Base-by-base conservation (phyloP, 2,888 invertebrate genomes). In the Tinea pellionella region DNA sequence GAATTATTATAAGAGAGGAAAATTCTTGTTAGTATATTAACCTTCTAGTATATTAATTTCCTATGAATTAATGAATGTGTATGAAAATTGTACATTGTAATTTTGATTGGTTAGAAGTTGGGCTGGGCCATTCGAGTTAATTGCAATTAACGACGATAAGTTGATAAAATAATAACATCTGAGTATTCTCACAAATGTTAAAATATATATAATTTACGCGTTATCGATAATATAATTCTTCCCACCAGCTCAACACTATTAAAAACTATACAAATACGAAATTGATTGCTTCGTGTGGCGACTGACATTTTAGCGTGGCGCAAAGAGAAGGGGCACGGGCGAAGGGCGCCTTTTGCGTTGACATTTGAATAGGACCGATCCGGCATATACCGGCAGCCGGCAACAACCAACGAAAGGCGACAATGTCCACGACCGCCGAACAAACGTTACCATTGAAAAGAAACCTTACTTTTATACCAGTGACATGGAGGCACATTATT, bases 281-380 rank as follows among this genome's bases (percentile, higher is more conserved):
- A 87, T 85, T 87, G 87, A 87, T 87, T 86, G 81, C 85, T 78
- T 80, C 82, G 83, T 82, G 80, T 80, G 80, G 77, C 81, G 76
- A 83, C 75, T 83, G 85, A 86, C 85, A 86, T 85, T 86, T 85
- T 77, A 83, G 85, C 77, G 77, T 74, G 72, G 53, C 43, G 43
- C 63, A 59, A 59, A 29, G 64, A 62, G 59, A 67, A 56, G 47
- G 29, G 56, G 64, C 67, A 68, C 71, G 68, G 69, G 69, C 19
- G 51, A 15, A 11, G 58, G 58, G 70, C 72, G 72, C 60, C 58
- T 73, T 74, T 78, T 81, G 77, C 75, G 68, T 72, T 86, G 87
- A 87, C 87, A 86, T 86, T 85, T 87, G 85, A 87, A 87, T 87
- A 80, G 87, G 77, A 75, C 83, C 78, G 84, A 78, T 80, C 73